Evolutionary conservation across 2,113 vertebrate genomes (phyloP).

Genomic region (Dicaeum eximium): DNA sequence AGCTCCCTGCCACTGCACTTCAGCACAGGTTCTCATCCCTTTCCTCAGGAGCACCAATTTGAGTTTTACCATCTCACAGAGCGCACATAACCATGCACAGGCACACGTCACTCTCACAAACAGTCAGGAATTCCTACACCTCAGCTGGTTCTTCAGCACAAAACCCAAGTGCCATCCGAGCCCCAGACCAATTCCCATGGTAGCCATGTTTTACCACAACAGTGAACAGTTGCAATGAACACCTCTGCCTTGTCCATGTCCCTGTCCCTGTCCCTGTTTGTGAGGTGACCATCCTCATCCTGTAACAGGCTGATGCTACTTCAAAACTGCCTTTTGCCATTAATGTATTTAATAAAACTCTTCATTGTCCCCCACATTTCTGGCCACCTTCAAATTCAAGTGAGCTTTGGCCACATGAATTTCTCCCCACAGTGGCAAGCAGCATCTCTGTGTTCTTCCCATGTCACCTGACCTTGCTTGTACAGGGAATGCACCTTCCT

Average conservation of each 20-base stretch:
- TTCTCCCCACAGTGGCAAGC: not conserved
- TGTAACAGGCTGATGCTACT: not conserved
- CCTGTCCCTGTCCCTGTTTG: not conserved
- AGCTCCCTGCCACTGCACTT: not conserved
- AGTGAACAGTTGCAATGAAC: not conserved
- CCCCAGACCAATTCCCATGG: not conserved
- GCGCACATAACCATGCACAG: not conserved
- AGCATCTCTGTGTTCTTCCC: not conserved
- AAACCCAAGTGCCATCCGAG: not conserved
- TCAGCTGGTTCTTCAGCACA: not conserved
- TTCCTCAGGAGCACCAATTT: not conserved
- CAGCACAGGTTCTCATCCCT: not conserved
- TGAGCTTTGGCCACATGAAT: not conserved
- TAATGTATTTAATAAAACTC: not conserved
- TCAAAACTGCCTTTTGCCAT: not conserved
- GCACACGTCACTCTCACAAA: not conserved
- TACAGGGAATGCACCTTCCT: not conserved
- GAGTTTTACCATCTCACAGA: not conserved
- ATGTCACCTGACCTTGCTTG: not conserved
- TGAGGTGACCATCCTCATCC: not conserved
- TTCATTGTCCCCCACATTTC: not conserved
- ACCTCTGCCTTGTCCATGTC: not conserved
- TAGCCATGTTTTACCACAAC: fast-evolving
- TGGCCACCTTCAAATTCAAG: not conserved
- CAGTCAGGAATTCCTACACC: not conserved